Evolutionary conservation across 2,113 vertebrate species (phyloP), one percentile per base, ranked within the genome.

Genomic region (Epinephelus cyanopodus): DNA sequence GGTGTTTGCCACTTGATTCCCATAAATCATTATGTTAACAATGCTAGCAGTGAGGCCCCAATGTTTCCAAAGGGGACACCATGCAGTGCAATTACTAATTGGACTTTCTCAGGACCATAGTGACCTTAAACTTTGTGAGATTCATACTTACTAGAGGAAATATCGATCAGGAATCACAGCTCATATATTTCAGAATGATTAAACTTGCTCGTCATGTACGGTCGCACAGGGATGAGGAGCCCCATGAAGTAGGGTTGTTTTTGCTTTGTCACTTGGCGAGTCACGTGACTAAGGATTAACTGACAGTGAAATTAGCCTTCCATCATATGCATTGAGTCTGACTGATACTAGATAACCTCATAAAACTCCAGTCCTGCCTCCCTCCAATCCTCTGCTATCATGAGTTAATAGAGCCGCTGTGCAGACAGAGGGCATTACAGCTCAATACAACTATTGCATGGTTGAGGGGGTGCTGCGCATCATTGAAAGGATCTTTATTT

Each of bases 11-110:
- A 8, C 2, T 25, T 6, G 48, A 78, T 53, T 79, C 50, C 61
- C 66, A 87, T 79, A 68, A 88, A 85, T 92, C 81, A 88, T 37
- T 21, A 5, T 47, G 76, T 63, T 71, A 79, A 87, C 69, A 72
- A 77, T 47, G 42, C 45, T 50, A 21, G 50, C 63, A 25, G 4
- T 2, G 37, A 52, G 42, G 75, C 12, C 21, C 14, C 6, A 1
- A 12, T 25, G 48, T 27, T 58, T 71, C 47, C 18, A 56, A 25
- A 73, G 48, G 79, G 72, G 33, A 25, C 18, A 14, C 9, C 6
- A 17, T 11, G 3, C 53, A 57, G 17, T 21, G 45, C 48, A 74
- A 76, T 47, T 53, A 63, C 72, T 54, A 50, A 74, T 21, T 82
- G 19, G 47, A 67, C 60, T 77, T 75, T 29, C 37, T 17, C 13